Evolutionary conservation across 92 coral and sea anemone species (phyloP), one percentile per base, ranked within the genome.

Genomic region (Blastomussa wellsi): DNA sequence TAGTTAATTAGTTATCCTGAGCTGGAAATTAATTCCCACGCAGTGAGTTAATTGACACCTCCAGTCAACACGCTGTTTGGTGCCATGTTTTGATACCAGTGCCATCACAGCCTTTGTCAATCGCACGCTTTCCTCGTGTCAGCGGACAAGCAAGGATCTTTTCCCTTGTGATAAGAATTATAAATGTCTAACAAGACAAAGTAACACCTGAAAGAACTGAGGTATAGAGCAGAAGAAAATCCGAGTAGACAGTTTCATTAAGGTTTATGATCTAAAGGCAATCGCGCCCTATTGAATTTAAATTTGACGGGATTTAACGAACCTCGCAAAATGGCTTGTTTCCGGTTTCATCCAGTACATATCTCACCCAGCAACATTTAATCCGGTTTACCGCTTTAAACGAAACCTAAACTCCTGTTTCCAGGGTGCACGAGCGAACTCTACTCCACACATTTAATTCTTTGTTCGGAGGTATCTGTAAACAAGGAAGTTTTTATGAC

Each of bases 51-150:
- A 75, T 48, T 75, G 33, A 75, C 11, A 41, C 64, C 60, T 26
- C 60, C 33, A 28, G 35, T 36, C 47, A 72, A 20, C 59, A 12
- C 79, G 79, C 38, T 28, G 79, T 44, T 75, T 48, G 10, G 59
- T n/a, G 79, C 79, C 79, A 29, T 47, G 2, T 44, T 74, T n/a
- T 31, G 7, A 29, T 28, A 76, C 64, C 79, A 51, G 65, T 48
- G 19, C 37, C 41, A 4, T 76, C 20, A 51, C 7, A 14, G 39
- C 44, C 55, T 20, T 57, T 32, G 24, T 29, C 31, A 32, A 31
- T 31, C 42, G 48, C 72, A 62, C 52, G 35, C 53, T 13, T 41
- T 6, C 17, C 38, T 26, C 72, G 37, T 26, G 82, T 42, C 48
- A 60, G 31, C 41, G 72, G 53, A 24, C 29, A 9, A 8, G 35